Evolutionary conservation across 2,797 vertebrate species (phyloP).

Genomic region (Mallotus villosus): DNA sequence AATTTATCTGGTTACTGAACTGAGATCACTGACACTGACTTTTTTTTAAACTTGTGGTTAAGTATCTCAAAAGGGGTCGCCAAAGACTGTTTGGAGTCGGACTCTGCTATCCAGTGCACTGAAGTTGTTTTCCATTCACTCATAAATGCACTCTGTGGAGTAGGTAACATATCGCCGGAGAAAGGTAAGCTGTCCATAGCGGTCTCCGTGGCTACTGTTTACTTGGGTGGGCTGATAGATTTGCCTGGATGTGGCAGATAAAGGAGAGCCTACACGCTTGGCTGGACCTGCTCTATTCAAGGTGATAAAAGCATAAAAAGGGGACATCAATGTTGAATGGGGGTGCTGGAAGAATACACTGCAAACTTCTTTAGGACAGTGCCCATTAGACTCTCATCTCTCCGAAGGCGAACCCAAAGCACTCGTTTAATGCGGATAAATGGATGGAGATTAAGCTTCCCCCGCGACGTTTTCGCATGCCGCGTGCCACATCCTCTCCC

Average conservation of each 20-base stretch:
- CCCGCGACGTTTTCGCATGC: conserved; percentile 30
- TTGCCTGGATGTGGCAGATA: conserved; percentile 65
- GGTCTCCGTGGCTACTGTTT: conserved; percentile 52
- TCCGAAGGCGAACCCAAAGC: conserved; percentile 34
- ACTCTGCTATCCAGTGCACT: conserved; percentile 19
- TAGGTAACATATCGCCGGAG: conserved; percentile 35
- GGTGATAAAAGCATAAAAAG: conserved; percentile 85
- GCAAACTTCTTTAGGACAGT: conserved; percentile 73
- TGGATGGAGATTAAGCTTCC: conserved; percentile 47
- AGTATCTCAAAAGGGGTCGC: neutral
- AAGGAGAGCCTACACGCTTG: conserved; percentile 59
- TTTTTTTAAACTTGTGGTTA: neutral
- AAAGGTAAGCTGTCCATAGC: conserved; percentile 43
- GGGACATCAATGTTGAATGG: conserved; percentile 78
- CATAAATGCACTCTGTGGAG: conserved; percentile 39
- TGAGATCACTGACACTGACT: neutral
- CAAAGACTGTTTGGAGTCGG: neutral
- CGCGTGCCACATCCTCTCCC: conserved; percentile 25
- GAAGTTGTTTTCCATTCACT: conserved; percentile 20
- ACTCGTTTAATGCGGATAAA: conserved; percentile 67
- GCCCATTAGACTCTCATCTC: conserved; percentile 52
- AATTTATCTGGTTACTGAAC: neutral
- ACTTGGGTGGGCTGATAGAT: conserved; percentile 58
- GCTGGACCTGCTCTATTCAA: conserved; percentile 65
- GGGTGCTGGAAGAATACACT: conserved; percentile 62